Evolutionary conservation across 1,140 invertebrate species (phyloP).

Genomic region (Riptortus pedestris): DNA sequence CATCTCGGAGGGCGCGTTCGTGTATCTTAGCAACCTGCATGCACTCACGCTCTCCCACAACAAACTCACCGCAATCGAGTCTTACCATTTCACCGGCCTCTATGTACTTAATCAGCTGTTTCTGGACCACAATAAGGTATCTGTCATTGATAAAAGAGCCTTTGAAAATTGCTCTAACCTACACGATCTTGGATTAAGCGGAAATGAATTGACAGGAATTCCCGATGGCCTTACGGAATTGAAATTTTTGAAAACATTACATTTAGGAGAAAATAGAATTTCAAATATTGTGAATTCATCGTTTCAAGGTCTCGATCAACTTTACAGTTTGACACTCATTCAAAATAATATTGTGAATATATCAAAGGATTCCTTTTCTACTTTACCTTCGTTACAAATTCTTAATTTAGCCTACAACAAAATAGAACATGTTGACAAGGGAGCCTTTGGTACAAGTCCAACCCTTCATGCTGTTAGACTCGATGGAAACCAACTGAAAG

Average conservation of each 20-base stretch:
- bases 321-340: conserved; percentile 51
- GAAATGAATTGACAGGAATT: conserved; percentile 67
- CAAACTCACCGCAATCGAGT: conserved; percentile 53
- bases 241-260: conserved; percentile 61
- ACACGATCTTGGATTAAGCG: conserved; percentile 75
- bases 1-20: conserved; percentile 62
- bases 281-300: conserved; percentile 48
- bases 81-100: conserved; percentile 58
- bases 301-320: conserved; percentile 49
- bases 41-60: conserved; percentile 64
- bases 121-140: conserved; percentile 62
- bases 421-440: conserved; percentile 51
- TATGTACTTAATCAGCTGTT: conserved; percentile 59
- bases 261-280: conserved; percentile 75
- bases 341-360: conserved; percentile 57
- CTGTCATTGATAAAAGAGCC: conserved; percentile 54
- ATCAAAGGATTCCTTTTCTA: conserved; percentile 52
- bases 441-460: conserved; percentile 52
- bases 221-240: conserved; percentile 65
- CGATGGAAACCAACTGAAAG: conserved; percentile 54
- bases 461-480: conserved; percentile 53
- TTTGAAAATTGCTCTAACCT: conserved; percentile 69
- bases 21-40: conserved; percentile 61
- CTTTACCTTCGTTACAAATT: conserved; percentile 52
- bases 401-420: conserved; percentile 58